Percentiles rank a stretch among this genome's conserved stretches.
These are phyloP conservation scores for Passerina amoena DNA, from an alignment of 2,113 vertebrate species.

Conservation along the genomic window DNA sequence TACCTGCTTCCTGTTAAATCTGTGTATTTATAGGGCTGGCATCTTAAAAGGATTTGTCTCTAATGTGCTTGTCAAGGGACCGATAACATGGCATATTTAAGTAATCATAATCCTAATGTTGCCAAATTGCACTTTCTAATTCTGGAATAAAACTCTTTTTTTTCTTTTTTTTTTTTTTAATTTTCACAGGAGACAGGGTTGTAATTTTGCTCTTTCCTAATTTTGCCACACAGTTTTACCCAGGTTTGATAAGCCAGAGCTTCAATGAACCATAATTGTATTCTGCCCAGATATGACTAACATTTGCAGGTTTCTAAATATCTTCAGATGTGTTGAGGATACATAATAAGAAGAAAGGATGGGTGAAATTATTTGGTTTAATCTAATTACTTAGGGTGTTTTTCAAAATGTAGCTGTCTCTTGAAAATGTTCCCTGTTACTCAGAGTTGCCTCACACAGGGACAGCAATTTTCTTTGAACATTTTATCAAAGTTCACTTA, in stretches of 20 bases:
- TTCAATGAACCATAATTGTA: neutral
- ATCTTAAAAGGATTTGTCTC: neutral
- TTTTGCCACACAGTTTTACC: neutral
- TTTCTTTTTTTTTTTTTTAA: neutral
- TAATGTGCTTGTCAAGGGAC: neutral
- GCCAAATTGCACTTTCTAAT: neutral
- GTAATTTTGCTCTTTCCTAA: neutral
- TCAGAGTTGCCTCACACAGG: conserved; percentile 46
- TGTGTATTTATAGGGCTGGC: neutral
- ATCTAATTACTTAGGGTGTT: neutral
- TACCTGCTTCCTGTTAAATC: neutral
- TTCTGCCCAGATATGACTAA: neutral
- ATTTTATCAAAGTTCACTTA: conserved; percentile 50
- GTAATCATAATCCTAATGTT: neutral
- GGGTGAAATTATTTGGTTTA: neutral
- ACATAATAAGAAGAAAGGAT: neutral
- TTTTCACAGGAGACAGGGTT: neutral
- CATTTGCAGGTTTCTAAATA: neutral
- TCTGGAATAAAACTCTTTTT: neutral
- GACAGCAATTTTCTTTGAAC: conserved; percentile 45
- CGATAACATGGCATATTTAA: neutral
- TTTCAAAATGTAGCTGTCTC: neutral
- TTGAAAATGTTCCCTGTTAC: conserved; percentile 24
- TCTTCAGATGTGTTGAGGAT: neutral
- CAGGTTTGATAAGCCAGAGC: neutral